Evolutionary conservation across 2,113 vertebrate genomes (phyloP).

Genomic region (Charadrius vociferus): DNA sequence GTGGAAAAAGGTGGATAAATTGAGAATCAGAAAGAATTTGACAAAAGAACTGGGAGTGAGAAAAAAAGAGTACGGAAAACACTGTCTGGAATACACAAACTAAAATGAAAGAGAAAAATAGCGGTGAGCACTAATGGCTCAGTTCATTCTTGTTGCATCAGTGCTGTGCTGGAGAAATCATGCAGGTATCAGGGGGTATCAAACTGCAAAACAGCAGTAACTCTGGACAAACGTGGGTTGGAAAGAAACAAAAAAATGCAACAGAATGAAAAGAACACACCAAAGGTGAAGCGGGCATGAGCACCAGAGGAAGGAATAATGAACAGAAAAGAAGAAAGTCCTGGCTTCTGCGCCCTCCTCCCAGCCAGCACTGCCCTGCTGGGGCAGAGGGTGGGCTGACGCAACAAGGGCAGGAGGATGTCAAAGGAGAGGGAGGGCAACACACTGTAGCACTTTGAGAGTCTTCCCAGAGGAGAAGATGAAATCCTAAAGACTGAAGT

Average conservation of each 20-base stretch:
- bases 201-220: not conserved
- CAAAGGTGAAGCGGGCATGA: not conserved
- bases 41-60: not conserved
- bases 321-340: not conserved
- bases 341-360: not conserved
- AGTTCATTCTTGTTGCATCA: not conserved
- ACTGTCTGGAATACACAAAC: not conserved
- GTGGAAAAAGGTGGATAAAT: not conserved
- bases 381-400: too few relatives aligned
- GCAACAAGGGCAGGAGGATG: not conserved
- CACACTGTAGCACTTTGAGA: accelerated
- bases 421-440: not conserved
- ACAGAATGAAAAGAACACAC: not conserved
- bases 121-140: not conserved
- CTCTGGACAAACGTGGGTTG: not conserved
- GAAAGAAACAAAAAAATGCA: not conserved
- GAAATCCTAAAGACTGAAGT: not conserved
- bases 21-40: not conserved
- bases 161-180: not conserved
- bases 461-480: not conserved
- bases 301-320: not conserved
- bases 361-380: not conserved
- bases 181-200: not conserved
- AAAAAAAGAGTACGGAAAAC: not conserved
- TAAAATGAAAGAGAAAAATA: not conserved